phyloP scores from a whole-genome alignment of 64 coral and sea anemone species.

The Dendrophyllia cribrosa region DNA sequence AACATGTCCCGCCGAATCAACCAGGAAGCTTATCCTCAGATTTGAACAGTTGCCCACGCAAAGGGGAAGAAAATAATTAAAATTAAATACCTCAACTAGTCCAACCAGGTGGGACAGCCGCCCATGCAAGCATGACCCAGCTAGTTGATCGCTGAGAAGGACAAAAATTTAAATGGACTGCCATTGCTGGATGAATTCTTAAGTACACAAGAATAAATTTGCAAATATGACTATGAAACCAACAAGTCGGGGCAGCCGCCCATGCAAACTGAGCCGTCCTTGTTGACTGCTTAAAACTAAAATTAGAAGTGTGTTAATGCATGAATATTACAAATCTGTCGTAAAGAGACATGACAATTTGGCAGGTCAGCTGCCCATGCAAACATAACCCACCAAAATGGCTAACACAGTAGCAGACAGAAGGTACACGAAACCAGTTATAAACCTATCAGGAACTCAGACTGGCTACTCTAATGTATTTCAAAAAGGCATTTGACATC shows the following conservation, averaged over 20 bases:
- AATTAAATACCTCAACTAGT: not conserved
- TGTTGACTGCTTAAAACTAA: not conserved
- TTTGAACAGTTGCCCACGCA: no score
- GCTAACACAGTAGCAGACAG: no score
- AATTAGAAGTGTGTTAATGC: no score
- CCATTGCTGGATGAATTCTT: no score
- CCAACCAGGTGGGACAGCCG: not conserved
- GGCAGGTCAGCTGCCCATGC: not conserved
- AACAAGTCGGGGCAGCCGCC: not conserved
- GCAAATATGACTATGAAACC: not conserved
- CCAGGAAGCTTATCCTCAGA: no score
- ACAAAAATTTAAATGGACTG: no score
- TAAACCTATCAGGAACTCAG: not conserved
- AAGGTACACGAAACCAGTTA: no score
- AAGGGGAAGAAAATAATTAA: no score
- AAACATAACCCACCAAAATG: not conserved
- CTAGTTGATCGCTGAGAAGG: not conserved
- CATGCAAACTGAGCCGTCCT: not conserved
- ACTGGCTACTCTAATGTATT: conserved; percentile 1
- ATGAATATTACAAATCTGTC: no score
- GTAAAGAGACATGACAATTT: no score
- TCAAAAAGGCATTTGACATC: conserved; percentile 31
- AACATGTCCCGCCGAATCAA: not conserved
- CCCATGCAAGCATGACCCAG: not conserved
- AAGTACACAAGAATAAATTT: not conserved